phyloP scores from a whole-genome alignment of 2,797 vertebrate species.

The Serranus cabrilla region DNA sequence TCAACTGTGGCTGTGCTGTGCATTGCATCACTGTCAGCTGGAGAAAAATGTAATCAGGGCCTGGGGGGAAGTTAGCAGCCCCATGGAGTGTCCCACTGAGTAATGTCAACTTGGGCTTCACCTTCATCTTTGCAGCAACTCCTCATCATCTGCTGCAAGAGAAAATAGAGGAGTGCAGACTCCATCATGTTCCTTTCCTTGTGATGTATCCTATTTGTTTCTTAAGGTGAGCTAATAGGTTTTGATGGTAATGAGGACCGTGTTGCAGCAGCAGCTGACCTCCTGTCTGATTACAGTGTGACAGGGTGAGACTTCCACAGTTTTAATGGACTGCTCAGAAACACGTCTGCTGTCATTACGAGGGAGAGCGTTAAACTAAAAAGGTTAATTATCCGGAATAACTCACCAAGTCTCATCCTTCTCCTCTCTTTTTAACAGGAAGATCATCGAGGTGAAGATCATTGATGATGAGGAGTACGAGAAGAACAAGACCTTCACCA shows the following conservation, averaged over 20 bases:
- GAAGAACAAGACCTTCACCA: conserved; percentile 90
- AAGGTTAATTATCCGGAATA: conserved; percentile 5
- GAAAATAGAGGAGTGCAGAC: conserved; percentile 4
- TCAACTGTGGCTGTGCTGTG: conserved; percentile 26
- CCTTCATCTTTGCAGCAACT: conserved; percentile 10
- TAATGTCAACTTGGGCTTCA: conserved; percentile 1
- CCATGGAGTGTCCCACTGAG: neutral
- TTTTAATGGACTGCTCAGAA: conserved; percentile 17
- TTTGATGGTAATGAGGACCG: conserved; percentile 7
- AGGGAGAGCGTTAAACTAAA: conserved; percentile 5
- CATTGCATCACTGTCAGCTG: conserved; percentile 35
- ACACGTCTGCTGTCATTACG: conserved; percentile 2
- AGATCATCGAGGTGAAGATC: conserved; percentile 90
- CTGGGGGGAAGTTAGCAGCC: neutral
- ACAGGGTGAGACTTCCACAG: neutral
- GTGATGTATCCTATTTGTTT: neutral
- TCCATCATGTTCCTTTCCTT: neutral
- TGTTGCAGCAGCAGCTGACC: conserved; percentile 8
- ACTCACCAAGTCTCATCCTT: neutral
- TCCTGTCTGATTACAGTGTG: conserved; percentile 15
- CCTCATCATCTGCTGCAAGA: conserved; percentile 17
- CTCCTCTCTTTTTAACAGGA: conserved; percentile 76
- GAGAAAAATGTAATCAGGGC: neutral
- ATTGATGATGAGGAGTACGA: conserved; percentile 92
- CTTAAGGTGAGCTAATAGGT: neutral